These are phyloP conservation scores for Coptotermes formosanus DNA, from an alignment of 1,140 invertebrate genomes.

Conservation along the genomic window DNA sequence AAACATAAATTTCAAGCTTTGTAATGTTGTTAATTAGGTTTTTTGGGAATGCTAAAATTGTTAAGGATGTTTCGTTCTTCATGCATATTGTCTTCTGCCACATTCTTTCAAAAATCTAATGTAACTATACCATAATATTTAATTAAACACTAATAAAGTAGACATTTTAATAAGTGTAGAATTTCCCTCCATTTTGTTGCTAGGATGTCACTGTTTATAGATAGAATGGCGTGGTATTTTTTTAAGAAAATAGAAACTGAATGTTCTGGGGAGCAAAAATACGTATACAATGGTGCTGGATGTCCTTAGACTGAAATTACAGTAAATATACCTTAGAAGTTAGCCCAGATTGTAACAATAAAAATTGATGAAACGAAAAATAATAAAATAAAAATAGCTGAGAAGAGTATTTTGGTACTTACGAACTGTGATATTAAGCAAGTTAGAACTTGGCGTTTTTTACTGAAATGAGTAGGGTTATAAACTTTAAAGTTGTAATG, in stretches of 20 bases:
- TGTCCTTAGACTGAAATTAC: background rate
- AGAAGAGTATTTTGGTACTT: conserved; percentile 16
- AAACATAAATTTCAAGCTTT: background rate
- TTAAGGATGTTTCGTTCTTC: background rate
- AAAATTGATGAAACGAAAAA: background rate
- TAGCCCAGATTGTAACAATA: conserved; percentile 16
- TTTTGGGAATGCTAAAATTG: background rate
- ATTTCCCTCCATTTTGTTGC: background rate
- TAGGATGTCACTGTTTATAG: conserved; percentile 4
- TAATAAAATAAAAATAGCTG: conserved; percentile 18
- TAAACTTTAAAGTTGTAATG: conserved; percentile 2
- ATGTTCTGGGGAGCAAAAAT: conserved; percentile 11
- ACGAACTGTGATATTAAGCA: conserved; percentile 16
- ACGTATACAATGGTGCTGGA: conserved; percentile 15
- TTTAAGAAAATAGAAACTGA: conserved; percentile 15
- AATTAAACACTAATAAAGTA: background rate
- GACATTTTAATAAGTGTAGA: background rate
- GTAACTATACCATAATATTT: background rate
- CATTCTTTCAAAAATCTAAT: background rate
- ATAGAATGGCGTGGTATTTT: background rate
- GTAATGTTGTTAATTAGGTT: background rate
- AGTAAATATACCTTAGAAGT: conserved; percentile 9
- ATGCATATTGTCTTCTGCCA: background rate
- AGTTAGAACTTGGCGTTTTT: conserved; percentile 3
- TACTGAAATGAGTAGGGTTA: background rate